phyloP scores from a whole-genome alignment of 2,888 invertebrate species.

The Diarsia dahlii region DNA sequence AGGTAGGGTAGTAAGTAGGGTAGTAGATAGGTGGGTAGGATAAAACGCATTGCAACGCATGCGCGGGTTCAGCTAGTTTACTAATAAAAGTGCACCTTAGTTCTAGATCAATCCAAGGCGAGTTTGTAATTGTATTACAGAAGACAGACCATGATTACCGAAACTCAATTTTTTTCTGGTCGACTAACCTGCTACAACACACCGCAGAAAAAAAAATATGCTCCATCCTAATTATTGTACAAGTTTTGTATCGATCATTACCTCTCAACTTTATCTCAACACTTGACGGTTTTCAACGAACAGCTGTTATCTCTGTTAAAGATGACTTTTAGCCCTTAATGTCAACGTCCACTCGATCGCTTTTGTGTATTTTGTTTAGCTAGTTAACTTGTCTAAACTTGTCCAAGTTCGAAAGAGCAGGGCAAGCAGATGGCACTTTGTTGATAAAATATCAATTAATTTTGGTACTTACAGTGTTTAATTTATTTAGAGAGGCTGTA shows the following conservation, averaged over 20 bases:
- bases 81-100: no score
- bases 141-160: no score
- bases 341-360: constrained; percentile 26
- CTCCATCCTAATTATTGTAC: no score
- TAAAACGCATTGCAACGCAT: no score
- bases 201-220: no score
- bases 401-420: constrained; percentile 31
- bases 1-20: no score
- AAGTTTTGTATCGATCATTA: not conserved
- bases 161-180: no score
- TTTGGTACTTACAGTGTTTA: constrained; percentile 5
- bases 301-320: constrained; percentile 26
- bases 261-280: not conserved
- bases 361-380: constrained; percentile 39
- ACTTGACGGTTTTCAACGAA: constrained; percentile 6
- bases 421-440: constrained; percentile 39
- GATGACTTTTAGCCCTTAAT: constrained; percentile 27
- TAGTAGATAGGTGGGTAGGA: no score
- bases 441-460: constrained; percentile 50
- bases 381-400: constrained; percentile 29
- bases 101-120: no score
- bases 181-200: no score
- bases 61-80: no score
- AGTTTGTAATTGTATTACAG: no score
- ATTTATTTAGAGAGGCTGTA: constrained; percentile 10